Conservation (phyloP, 2,797 vertebrate genomes). For the Nyctalus aviator region DNA sequence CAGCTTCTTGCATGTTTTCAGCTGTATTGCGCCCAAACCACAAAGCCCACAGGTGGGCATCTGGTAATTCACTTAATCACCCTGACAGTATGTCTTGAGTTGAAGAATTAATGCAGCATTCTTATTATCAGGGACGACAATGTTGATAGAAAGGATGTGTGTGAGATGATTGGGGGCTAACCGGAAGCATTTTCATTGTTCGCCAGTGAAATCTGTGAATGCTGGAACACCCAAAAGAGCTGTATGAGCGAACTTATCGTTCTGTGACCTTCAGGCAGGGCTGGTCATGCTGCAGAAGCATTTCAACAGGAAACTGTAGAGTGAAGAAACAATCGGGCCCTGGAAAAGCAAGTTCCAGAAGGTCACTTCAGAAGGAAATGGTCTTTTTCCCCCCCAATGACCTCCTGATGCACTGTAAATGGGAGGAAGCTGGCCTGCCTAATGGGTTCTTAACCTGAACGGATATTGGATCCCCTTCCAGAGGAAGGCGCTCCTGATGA, state of each 20-base stretch:
- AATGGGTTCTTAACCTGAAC: constrained; percentile 28
- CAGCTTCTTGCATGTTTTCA: background rate
- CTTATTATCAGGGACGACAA: background rate
- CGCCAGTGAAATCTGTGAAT: background rate
- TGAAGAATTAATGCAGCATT: background rate
- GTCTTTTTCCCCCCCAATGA: background rate
- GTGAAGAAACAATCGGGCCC: constrained; percentile 51
- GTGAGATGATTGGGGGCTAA: background rate
- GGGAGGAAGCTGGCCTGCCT: constrained; percentile 52
- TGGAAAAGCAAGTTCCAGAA: constrained; percentile 54
- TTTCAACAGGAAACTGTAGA: constrained; percentile 7
- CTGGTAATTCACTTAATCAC: background rate
- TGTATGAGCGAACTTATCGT: background rate
- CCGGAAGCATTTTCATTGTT: background rate
- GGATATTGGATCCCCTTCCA: constrained; percentile 36
- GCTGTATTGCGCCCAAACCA: background rate
- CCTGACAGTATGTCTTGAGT: background rate
- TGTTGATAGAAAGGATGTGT: background rate
- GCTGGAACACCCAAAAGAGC: background rate
- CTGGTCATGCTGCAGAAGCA: background rate
- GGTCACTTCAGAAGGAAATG: background rate
- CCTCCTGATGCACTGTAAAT: constrained; percentile 43
- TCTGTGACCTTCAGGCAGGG: background rate
- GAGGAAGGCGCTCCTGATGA: background rate
- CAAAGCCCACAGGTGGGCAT: background rate